Percentiles rank a stretch among this genome's conserved stretches.
phyloP scores from a whole-genome alignment of 1,140 invertebrate genomes.

The Zaprionus africanus region DNA sequence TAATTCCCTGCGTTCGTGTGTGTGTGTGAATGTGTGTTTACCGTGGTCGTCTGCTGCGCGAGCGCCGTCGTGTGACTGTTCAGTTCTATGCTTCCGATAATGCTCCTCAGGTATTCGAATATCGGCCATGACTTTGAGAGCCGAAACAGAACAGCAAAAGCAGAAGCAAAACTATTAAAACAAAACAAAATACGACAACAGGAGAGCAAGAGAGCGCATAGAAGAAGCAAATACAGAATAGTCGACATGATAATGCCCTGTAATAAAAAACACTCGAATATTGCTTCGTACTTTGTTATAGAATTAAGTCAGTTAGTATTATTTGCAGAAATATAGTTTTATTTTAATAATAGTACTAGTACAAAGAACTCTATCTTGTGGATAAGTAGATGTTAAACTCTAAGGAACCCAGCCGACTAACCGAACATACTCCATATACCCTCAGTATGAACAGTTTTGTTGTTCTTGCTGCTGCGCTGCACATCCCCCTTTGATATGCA shows the following conservation, averaged over 20 bases:
- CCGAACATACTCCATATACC: neutral
- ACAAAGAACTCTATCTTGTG: no score
- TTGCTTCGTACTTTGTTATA: neutral
- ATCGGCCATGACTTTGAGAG: slow-evolving; percentile 76
- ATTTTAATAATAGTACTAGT: no score
- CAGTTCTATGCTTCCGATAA: slow-evolving; percentile 23
- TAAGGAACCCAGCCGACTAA: neutral
- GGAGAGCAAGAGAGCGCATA: slow-evolving; percentile 27
- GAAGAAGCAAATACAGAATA: neutral
- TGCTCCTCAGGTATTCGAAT: slow-evolving; percentile 71
- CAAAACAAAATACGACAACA: slow-evolving; percentile 9
- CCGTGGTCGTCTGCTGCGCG: slow-evolving; percentile 40
- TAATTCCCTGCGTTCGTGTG: slow-evolving; percentile 5
- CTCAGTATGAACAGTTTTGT: neutral
- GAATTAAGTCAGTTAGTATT: no score
- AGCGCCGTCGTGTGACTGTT: slow-evolving; percentile 65
- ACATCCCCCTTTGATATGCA: slow-evolving; percentile 24
- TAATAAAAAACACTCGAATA: neutral
- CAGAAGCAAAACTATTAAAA: slow-evolving; percentile 34
- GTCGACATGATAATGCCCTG: slow-evolving; percentile 39
- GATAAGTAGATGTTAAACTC: neutral
- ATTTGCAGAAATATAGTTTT: no score
- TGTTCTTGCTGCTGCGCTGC: neutral
- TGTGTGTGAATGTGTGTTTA: neutral
- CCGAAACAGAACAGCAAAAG: slow-evolving; percentile 51